Evolutionary conservation across 2,113 vertebrate species (phyloP).

Genomic region (Callospermophilus lateralis): DNA sequence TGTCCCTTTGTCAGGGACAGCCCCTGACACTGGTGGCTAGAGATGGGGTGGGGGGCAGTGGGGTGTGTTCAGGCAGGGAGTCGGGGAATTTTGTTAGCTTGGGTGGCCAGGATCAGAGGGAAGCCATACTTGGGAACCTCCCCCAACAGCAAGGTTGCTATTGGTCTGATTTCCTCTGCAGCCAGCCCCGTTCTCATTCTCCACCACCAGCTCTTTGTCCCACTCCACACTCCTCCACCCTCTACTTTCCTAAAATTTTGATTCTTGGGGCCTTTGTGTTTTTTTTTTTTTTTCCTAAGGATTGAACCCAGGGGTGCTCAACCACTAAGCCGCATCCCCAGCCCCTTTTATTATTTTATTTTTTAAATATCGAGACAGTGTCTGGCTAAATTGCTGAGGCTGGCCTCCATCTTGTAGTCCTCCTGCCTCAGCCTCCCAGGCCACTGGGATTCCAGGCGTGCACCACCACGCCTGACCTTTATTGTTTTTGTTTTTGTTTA

Average conservation of each 20-base stretch:
- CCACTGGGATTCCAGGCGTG: no score
- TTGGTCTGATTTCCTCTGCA: background rate
- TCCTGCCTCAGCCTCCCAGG: background rate
- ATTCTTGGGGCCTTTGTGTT: background rate
- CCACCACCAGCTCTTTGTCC: no score
- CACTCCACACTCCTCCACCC: background rate
- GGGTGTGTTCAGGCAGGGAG: background rate
- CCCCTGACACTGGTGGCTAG: background rate
- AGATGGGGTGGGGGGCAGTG: fast-evolving
- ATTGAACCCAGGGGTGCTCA: background rate
- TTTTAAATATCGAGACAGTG: background rate
- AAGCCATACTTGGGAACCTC: background rate
- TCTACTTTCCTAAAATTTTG: background rate
- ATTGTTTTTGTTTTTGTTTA: background rate
- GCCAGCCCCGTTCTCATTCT: background rate
- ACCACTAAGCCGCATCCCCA: background rate
- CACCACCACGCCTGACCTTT: no score
- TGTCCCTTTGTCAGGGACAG: background rate
- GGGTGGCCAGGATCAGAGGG: background rate
- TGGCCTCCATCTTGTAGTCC: background rate
- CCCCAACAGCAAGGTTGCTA: background rate
- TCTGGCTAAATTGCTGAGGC: background rate
- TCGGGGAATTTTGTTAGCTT: background rate
- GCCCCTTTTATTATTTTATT: background rate
- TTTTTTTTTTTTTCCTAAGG: no score